Conservation (phyloP, 1,140 invertebrate genomes). For the Caenorhabditis tropicalis region DNA sequence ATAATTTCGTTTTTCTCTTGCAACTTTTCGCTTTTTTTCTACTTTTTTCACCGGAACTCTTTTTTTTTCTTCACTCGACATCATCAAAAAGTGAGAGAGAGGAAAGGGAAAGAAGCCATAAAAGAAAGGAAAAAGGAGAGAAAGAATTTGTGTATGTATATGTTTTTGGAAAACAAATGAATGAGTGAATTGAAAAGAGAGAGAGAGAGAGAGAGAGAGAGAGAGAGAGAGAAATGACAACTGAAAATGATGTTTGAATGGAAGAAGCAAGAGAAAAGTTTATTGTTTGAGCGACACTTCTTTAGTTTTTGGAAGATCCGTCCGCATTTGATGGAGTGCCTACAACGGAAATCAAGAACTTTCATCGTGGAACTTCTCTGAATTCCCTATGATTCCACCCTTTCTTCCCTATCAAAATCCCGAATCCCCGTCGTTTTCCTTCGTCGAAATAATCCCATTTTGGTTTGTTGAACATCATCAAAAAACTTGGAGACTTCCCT, state of each 20-base stretch:
- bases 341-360: neutral
- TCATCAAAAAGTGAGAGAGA: neutral
- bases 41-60: neutral
- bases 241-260: neutral
- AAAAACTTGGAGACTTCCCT: neutral
- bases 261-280: neutral
- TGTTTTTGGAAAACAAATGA: conserved; percentile 21
- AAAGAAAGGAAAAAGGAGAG: neutral
- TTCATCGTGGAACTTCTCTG: neutral
- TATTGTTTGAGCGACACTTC: neutral
- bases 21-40: no score
- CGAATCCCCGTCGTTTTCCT: neutral
- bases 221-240: neutral
- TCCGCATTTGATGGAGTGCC: neutral
- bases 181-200: neutral
- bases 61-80: neutral
- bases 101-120: neutral
- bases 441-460: neutral
- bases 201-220: no score
- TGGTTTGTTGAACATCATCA: neutral
- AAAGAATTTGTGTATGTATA: conserved; percentile 3
- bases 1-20: no score
- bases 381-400: no score
- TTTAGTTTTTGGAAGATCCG: neutral
- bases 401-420: neutral